Base-by-base conservation (phyloP, 2,113 vertebrate species). In the Cisticola juncidis region DNA sequence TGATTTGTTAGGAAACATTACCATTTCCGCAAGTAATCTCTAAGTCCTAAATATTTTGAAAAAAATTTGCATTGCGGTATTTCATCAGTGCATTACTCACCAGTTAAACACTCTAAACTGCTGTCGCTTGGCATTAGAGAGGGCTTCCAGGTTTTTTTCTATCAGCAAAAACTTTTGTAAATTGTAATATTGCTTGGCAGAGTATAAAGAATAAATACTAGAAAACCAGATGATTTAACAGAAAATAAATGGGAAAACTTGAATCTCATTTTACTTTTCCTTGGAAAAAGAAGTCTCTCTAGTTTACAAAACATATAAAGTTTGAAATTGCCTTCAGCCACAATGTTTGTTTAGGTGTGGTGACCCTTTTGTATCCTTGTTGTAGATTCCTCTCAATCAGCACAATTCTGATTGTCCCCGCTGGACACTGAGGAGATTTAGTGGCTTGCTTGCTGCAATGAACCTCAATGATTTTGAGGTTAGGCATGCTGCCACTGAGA, bases 1-100 rank as follows among this genome's bases (percentile, higher is more conserved):
- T 94, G 92, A 94, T 98, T 97, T 98, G 97, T 98, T 98, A 97
- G 93, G 96, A 98, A 98, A 98, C 97, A 92, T 97, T 97, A 93
- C 93, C 65, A 72, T 97, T 97, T 98, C 98, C 93, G 57, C 94
- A 96, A 97, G 96, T 97, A 97, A 97, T 97, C 97, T 97, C 94
- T 93, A 96, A 97, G 74, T 97, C 96, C 96, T 98, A 98, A 98
- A 96, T 97, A 97, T 98, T 97, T 97, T 95, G 91, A 97, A 98
- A 97, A 97, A 97, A 97, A 94, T 91, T 93, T 91, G 94, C 92
- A 88, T 97, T 97, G 96, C 22, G 81, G 90, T 95, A 95, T 97
- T 97, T 95, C 95, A 95, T 97, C 97, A 97, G 71, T 96, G 92
- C 93, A 88, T 94, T 97, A 97, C 96, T 97, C 97, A 98, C 95